These are phyloP conservation scores for Sarcophaga peregrina DNA, from an alignment of 1,140 invertebrate species.

Conservation along the genomic window DNA sequence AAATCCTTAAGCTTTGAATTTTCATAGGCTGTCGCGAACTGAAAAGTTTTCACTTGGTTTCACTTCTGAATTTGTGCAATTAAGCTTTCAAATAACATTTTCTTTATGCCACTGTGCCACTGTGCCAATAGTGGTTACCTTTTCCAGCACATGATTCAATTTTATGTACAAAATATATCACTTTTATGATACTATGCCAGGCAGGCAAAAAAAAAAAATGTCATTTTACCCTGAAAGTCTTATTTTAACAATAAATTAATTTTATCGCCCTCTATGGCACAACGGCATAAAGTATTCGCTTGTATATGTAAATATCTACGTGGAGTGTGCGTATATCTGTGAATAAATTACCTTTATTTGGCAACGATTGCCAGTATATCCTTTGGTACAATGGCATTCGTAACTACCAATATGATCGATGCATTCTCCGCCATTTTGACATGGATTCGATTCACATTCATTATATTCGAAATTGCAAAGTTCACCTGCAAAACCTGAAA, in stretches of 20 bases:
- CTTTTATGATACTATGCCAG: background rate
- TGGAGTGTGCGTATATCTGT: background rate
- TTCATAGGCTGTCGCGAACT: too few species aligned
- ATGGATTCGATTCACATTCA: constrained; percentile 90
- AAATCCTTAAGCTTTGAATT: too few species aligned
- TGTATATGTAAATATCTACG: constrained; percentile 15
- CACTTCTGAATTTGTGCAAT: too few species aligned
- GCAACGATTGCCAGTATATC: constrained; percentile 81
- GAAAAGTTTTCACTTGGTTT: too few species aligned
- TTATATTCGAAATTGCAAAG: constrained; percentile 84
- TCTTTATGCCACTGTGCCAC: too few species aligned
- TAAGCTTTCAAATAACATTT: too few species aligned
- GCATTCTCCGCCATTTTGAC: constrained; percentile 85
- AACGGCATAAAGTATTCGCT: background rate
- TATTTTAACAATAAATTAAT: too few species aligned
- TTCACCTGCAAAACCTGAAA: constrained; percentile 77
- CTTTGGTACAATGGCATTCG: constrained; percentile 81
- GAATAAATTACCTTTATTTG: constrained; percentile 71
- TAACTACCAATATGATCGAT: constrained; percentile 81
- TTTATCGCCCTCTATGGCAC: background rate
- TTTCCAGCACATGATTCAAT: background rate
- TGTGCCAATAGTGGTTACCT: too few species aligned
- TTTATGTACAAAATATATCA: background rate
- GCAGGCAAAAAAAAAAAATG: constrained; percentile 16
- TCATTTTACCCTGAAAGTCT: too few species aligned